Conservation (phyloP, 2,797 vertebrate species). For the Halcyon smyrnensis region DNA sequence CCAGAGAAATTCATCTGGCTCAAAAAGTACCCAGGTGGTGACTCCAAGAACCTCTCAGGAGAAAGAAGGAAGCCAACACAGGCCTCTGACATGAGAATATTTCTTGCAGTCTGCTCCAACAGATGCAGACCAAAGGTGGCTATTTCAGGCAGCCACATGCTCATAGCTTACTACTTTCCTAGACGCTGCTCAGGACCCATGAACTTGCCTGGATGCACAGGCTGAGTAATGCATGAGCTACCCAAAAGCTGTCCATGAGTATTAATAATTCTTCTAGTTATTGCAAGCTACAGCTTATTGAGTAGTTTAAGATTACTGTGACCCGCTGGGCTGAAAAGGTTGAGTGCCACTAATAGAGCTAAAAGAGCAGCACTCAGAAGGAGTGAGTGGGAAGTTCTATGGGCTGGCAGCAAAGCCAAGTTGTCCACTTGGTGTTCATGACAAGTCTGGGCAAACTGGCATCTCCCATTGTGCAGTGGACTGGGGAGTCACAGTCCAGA, state of each 20-base stretch:
- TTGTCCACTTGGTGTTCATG: neutral
- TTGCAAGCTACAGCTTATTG: neutral
- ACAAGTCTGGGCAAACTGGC: neutral
- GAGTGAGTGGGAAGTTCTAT: neutral
- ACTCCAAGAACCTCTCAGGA: neutral
- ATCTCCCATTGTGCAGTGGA: neutral
- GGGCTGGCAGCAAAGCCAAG: neutral
- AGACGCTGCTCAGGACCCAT: neutral
- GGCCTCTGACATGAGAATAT: neutral
- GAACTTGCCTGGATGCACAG: neutral
- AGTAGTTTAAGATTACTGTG: neutral
- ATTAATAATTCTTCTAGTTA: neutral
- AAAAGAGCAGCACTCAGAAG: neutral
- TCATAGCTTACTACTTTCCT: neutral
- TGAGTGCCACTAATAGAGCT: neutral
- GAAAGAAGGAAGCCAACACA: neutral
- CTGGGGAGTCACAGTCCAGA: neutral
- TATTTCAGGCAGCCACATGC: neutral
- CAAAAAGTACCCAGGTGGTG: neutral
- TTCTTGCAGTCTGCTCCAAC: neutral
- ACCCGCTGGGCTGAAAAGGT: neutral
- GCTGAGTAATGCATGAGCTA: neutral
- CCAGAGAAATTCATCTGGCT: slow-evolving; percentile 4
- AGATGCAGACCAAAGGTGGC: neutral
- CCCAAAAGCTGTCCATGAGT: neutral